phyloP scores from a whole-genome alignment of 2,113 vertebrate genomes.

The Larimichthys crocea region DNA sequence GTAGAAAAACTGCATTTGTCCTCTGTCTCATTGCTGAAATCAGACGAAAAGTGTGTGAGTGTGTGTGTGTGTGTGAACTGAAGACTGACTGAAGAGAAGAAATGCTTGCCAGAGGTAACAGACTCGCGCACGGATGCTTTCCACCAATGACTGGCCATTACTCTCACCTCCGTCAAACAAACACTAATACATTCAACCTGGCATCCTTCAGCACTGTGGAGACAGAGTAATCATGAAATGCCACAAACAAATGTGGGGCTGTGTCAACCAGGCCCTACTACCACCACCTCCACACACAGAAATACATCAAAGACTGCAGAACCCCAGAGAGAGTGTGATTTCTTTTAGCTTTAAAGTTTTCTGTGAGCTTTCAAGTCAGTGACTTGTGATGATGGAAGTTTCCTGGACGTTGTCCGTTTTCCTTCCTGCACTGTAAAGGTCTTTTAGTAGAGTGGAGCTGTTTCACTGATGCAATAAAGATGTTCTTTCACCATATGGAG shows the following conservation, averaged over 20 bases:
- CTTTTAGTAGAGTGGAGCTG: constrained; percentile 37
- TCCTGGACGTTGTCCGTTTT: constrained; percentile 37
- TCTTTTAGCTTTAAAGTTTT: constrained; percentile 38
- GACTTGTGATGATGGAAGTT: constrained; percentile 40
- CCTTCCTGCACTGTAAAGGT: constrained; percentile 22
- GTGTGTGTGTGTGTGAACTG: constrained; percentile 5
- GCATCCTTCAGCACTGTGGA: constrained; percentile 51
- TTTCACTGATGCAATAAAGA: constrained; percentile 50
- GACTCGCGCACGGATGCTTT: constrained; percentile 58
- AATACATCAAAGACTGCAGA: constrained; percentile 14
- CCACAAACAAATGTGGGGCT: constrained; percentile 62
- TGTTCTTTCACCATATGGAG: constrained; percentile 45
- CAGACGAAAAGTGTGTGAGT: constrained; percentile 34
- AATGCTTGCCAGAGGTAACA: constrained; percentile 75
- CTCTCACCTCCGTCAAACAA: constrained; percentile 59
- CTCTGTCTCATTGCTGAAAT: constrained; percentile 62
- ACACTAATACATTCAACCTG: constrained; percentile 55
- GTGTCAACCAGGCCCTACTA: constrained; percentile 29
- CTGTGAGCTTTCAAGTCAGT: background rate
- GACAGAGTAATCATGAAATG: constrained; percentile 70
- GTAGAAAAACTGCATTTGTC: constrained; percentile 75
- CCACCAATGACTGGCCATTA: constrained; percentile 69
- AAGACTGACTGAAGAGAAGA: constrained; percentile 53
- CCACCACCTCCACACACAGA: constrained; percentile 6
- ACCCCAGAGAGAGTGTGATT: constrained; percentile 34